Percentiles rank a stretch among this genome's conserved stretches.
phyloP scores from a whole-genome alignment of 2,113 vertebrate genomes.

The Podiceps cristatus region DNA sequence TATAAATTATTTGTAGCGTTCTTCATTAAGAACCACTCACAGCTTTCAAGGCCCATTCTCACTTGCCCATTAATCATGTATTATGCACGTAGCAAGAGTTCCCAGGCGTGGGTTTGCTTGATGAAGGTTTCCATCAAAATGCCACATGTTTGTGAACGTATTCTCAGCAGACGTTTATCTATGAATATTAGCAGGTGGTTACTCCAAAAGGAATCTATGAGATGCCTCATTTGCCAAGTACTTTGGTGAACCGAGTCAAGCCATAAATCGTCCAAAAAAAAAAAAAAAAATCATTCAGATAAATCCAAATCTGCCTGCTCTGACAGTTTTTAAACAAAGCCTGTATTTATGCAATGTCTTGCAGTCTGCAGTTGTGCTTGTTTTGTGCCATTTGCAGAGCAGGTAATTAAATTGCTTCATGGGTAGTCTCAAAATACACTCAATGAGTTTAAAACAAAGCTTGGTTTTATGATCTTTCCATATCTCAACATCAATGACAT shows the following conservation, averaged over 20 bases:
- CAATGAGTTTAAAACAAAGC: background rate
- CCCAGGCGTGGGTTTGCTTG: background rate
- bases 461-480: background rate
- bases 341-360: background rate
- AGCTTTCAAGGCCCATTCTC: background rate
- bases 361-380: background rate
- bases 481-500: background rate
- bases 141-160: background rate
- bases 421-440: background rate
- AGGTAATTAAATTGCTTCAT: background rate
- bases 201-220: background rate
- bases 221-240: background rate
- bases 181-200: background rate
- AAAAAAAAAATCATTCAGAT: background rate
- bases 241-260: background rate
- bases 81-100: background rate
- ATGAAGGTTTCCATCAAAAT: slow-evolving; percentile 18
- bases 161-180: background rate
- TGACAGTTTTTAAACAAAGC: background rate
- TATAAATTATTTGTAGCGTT: background rate
- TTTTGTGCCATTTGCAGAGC: background rate
- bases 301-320: background rate
- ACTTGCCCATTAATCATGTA: background rate
- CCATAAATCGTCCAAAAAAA: background rate
- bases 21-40: background rate